Percentiles rank a stretch among this genome's conserved stretches.
Evolutionary conservation across 1,140 invertebrate species (phyloP).

Genomic region (Kradibia gibbosae): DNA sequence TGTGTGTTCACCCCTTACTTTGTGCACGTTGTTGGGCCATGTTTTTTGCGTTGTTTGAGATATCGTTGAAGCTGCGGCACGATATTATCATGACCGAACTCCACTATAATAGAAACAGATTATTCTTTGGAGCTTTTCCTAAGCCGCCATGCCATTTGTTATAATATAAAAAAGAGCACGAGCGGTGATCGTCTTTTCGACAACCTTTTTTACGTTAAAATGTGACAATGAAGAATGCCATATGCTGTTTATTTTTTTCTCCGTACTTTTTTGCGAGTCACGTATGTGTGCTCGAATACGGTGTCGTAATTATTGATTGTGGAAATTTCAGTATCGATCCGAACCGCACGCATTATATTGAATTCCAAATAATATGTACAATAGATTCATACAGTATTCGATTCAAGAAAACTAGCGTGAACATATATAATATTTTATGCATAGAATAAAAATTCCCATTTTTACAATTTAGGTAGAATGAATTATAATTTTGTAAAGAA

Average conservation of each 20-base stretch:
- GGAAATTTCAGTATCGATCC: background rate
- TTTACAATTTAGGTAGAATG: too few species aligned
- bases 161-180: background rate
- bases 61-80: background rate
- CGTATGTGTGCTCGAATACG: background rate
- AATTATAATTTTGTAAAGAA: too few species aligned
- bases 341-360: background rate
- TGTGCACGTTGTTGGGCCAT: background rate
- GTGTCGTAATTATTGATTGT: slow-evolving; percentile 12
- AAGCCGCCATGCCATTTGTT: background rate
- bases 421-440: too few species aligned
- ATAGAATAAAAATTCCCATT: too few species aligned
- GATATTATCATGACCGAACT: slow-evolving; percentile 12
- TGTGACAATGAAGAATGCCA: slow-evolving; percentile 9
- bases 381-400: background rate
- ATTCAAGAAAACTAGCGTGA: too few species aligned
- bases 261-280: slow-evolving; percentile 17
- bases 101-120: slow-evolving; percentile 48
- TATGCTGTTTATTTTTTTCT: slow-evolving; percentile 35
- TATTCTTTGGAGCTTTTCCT: slow-evolving; percentile 23
- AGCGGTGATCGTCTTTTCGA: slow-evolving; percentile 8
- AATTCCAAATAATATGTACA: background rate
- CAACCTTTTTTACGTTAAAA: slow-evolving; percentile 6
- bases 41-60: background rate
- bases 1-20: slow-evolving; percentile 16